These are phyloP conservation scores for Aspiorhynchus laticeps DNA, from an alignment of 2,113 vertebrate species.

Conservation along the genomic window DNA sequence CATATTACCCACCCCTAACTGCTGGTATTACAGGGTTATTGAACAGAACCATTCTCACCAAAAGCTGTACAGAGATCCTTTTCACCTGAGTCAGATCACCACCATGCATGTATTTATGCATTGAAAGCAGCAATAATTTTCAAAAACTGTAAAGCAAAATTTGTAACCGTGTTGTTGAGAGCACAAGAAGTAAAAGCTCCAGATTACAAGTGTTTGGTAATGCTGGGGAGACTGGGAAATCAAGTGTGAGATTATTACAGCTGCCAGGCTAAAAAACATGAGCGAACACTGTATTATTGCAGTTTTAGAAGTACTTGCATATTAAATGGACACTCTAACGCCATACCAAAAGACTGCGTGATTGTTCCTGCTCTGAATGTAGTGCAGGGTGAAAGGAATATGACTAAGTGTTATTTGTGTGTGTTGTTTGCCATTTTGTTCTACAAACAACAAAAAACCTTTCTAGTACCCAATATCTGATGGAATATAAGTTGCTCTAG, in stretches of 20 bases:
- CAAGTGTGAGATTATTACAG: slow-evolving; percentile 36
- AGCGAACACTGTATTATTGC: slow-evolving; percentile 32
- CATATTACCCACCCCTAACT: background rate
- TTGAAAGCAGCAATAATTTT: slow-evolving; percentile 7
- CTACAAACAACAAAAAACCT: background rate
- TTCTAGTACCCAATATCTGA: background rate
- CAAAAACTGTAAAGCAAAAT: background rate
- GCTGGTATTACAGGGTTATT: background rate
- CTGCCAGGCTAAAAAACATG: slow-evolving; percentile 26
- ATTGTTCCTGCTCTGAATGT: slow-evolving; percentile 1
- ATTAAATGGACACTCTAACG: background rate
- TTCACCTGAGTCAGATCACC: background rate
- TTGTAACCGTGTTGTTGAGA: background rate
- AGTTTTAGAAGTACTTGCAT: background rate
- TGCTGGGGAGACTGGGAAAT: slow-evolving; percentile 30
- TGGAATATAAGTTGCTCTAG: background rate
- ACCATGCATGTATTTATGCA: background rate
- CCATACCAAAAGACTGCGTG: background rate
- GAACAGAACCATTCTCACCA: background rate
- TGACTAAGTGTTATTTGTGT: slow-evolving; percentile 1
- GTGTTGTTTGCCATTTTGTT: background rate
- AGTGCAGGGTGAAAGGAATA: background rate
- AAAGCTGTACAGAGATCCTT: background rate
- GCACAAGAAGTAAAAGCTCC: slow-evolving; percentile 17
- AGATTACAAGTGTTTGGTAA: slow-evolving; percentile 35